Evolutionary conservation across 1,140 invertebrate species (phyloP), one percentile per base, ranked within the genome.

Genomic region (Drosophila arawakana): DNA sequence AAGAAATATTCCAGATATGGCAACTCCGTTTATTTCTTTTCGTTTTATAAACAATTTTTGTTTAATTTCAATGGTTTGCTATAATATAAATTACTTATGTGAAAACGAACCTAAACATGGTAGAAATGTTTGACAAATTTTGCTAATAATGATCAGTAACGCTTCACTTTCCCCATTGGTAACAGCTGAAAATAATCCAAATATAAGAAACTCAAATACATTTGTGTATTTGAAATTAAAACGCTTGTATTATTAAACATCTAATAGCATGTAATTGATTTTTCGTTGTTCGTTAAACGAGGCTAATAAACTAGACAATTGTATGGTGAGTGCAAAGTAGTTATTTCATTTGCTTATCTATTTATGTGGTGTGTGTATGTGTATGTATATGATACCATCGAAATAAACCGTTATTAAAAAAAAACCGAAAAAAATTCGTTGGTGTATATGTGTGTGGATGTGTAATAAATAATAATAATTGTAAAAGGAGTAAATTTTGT

Each of bases 251-350:
- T 63, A 55, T 82, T 73, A 73, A 88, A 73, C 74, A 76, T 79
- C 52, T 86, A 76, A 70, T 78, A 60, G 54, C 49, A 54, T 78
- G 79, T 86, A 88, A 73, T 86, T 79, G 46, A 50, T 67, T 78
- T 69, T 78, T 85, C 76, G 80, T 77, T 79, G 70, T 78, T 54
- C 80, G 79, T 76, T 82, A 44, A 84, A 80, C 81, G 81, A 79
- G 62, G 62, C 82, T 88, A 88, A 80, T 88, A 69, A 82, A 86
- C 73, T 86, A 83, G 70, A 83, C 63, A 77, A 63, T 70, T 73
- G 50, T 79, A 59, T 72, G 80, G 37, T 49, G 35, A 25, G 58
- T 68, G 41, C 41, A 41, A 76, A 73, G 71, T 66, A 61, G 63
- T 73, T 80, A 35, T 80, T 30, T 15, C 25, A 30, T 50, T 50